Percentiles rank a stretch among this genome's conserved stretches.
phyloP scores from a whole-genome alignment of 2,888 invertebrate species.

The Chrysolina oricalcia region DNA sequence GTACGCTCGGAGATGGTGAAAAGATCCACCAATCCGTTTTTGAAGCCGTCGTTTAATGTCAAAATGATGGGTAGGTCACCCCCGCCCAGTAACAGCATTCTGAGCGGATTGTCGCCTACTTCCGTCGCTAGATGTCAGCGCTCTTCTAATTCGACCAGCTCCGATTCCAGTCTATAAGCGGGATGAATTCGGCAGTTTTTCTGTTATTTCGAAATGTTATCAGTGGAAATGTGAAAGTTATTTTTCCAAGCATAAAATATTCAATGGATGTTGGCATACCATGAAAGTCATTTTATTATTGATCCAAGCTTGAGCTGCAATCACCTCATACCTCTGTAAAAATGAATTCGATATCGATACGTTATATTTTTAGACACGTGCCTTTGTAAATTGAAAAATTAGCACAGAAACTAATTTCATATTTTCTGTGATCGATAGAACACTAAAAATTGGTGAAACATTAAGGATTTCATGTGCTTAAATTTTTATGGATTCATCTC shows the following conservation, averaged over 20 bases:
- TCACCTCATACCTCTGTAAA: no score
- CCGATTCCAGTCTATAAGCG: constrained; percentile 69
- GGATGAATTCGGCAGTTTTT: neutral
- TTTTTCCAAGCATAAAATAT: neutral
- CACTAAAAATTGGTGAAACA: no score
- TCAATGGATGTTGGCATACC: neutral
- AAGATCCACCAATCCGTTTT: constrained; percentile 64
- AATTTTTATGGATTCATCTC: no score
- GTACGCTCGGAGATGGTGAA: constrained; percentile 69
- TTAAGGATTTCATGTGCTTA: no score
- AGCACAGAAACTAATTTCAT: no score
- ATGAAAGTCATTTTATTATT: neutral
- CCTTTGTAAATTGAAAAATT: no score
- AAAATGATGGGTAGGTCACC: constrained; percentile 73
- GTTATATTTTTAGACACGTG: no score
- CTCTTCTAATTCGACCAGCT: constrained; percentile 63
- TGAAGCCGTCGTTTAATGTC: constrained; percentile 69
- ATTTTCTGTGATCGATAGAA: no score
- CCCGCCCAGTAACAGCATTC: constrained; percentile 74
- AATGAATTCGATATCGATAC: no score
- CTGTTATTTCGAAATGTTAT: neutral
- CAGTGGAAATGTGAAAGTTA: neutral
- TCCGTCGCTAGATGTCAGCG: constrained; percentile 69
- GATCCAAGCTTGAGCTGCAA: no score
- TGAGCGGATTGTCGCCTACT: constrained; percentile 75